These are phyloP conservation scores for Diabrotica undecimpunctata DNA, from an alignment of 1,140 invertebrate genomes.

Conservation along the genomic window DNA sequence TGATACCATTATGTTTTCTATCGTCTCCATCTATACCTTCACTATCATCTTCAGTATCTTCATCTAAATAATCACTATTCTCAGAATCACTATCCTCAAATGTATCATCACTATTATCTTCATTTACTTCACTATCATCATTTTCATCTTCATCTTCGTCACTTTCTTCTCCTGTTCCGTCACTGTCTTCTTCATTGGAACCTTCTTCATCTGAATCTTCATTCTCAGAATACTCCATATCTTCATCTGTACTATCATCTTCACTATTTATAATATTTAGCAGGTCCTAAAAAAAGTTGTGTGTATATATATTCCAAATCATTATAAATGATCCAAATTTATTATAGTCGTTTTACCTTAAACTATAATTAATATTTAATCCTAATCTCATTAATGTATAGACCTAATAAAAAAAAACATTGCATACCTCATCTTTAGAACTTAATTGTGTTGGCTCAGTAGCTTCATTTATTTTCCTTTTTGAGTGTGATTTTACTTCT, in stretches of 20 bases:
- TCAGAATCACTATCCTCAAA: not conserved
- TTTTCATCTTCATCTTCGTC: slow-evolving; percentile 36
- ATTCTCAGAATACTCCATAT: not conserved
- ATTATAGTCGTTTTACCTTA: not conserved
- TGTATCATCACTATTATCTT: slow-evolving; percentile 34
- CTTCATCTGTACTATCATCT: slow-evolving; percentile 27
- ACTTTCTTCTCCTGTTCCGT: slow-evolving; percentile 45
- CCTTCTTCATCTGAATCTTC: slow-evolving; percentile 50
- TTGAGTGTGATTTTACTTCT: slow-evolving; percentile 3
- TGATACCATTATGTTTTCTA: slow-evolving; percentile 36
- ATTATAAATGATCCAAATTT: not conserved
- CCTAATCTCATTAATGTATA: not conserved
- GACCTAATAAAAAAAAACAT: not conserved
- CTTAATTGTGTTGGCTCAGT: not conserved
- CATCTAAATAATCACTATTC: slow-evolving; percentile 24
- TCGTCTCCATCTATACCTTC: slow-evolving; percentile 30
- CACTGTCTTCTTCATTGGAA: slow-evolving; percentile 31
- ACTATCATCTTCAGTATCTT: slow-evolving; percentile 25
- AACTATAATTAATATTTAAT: not conserved
- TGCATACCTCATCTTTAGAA: slow-evolving; percentile 3
- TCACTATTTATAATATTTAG: slow-evolving; percentile 25
- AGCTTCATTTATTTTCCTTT: slow-evolving; percentile 4
- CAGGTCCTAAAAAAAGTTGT: slow-evolving; percentile 1
- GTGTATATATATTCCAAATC: too few species aligned
- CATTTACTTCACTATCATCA: slow-evolving; percentile 32